Evolutionary conservation across 1,140 invertebrate genomes (phyloP), one percentile per base, ranked within the genome.

Genomic region (Pinna nobilis): DNA sequence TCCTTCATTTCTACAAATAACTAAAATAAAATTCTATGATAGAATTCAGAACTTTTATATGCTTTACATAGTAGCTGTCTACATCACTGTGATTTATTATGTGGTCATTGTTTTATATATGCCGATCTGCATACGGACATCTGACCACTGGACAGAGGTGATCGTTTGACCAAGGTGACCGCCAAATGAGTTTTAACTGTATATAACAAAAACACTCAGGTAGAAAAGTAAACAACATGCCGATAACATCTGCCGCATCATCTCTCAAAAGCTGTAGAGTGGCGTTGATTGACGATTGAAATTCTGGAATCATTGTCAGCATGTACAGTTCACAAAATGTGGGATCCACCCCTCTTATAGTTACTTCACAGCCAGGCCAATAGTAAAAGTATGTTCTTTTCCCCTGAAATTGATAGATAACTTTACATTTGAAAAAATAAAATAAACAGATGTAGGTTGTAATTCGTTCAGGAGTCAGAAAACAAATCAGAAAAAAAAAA

Each of bases 321-420:
- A 39, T 73, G 73, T 86, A 81, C 28, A 74, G 65, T 71, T 73
- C 76, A 70, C 85, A 90, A n/a, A 74, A 85, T 2, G 85, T 74
- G 0, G 89, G 88, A 11, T 70, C 74, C 6, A 83, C 67, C 9
- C 83, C 84, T 28, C 86, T 67, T 23, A 90, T 87, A 7, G 82
- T 76, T 7, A 90, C 86, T 47, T 91, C 86, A 71, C 89, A 90
- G 20, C 89, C 87, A 11, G 88, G 85, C 88, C 89, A 90, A 59
- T 86, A 82, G 55, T 82, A 88, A 51, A 87, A 69, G 66, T 82
- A 87, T 15, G 83, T 79, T 64, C 74, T 81, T 41, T 86, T 84
- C n/a, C 85, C 83, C 74, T 86, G 79, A 64, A 30, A 74, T 47
- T 37, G 35, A 51, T 18, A 68, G n/a, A 33, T n/a, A n/a, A n/a